Conservation (phyloP, 2,888 invertebrate species). For the Pachymerium ferrugineum region DNA sequence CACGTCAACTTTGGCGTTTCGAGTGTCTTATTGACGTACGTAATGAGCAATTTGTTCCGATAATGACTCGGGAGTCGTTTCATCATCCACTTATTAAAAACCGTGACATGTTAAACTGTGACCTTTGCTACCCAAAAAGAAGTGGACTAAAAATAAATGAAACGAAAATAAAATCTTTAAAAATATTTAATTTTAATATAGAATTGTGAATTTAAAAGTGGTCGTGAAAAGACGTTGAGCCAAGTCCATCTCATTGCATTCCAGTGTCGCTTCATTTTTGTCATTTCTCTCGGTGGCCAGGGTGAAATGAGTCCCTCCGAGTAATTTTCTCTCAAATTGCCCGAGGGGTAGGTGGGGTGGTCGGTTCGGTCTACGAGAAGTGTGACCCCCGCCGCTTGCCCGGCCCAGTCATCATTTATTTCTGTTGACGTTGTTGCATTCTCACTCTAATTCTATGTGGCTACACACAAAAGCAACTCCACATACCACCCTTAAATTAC, state of each 20-base stretch:
- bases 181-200: no score
- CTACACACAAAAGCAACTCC: conserved; percentile 6
- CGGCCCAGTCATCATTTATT: conserved; percentile 17
- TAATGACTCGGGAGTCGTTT: no score
- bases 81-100: no score
- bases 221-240: neutral
- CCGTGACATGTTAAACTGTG: no score
- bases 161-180: no score
- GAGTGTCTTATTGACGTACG: neutral
- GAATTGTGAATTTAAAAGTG: conserved; percentile 6
- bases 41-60: neutral
- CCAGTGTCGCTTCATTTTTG: conserved; percentile 14
- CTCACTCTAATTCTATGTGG: conserved; percentile 14
- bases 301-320: conserved; percentile 13
- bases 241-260: conserved; percentile 14
- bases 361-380: neutral
- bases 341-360: conserved; percentile 6
- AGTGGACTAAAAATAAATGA: no score
- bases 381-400: conserved; percentile 6
- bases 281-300: conserved; percentile 17
- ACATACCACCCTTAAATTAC: conserved; percentile 8
- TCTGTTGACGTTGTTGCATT: conserved; percentile 14
- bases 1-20: neutral
- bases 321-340: conserved; percentile 19
- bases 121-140: no score